Evolutionary conservation across 2,888 invertebrate species (phyloP).

Genomic region (Epirrita christyi): DNA sequence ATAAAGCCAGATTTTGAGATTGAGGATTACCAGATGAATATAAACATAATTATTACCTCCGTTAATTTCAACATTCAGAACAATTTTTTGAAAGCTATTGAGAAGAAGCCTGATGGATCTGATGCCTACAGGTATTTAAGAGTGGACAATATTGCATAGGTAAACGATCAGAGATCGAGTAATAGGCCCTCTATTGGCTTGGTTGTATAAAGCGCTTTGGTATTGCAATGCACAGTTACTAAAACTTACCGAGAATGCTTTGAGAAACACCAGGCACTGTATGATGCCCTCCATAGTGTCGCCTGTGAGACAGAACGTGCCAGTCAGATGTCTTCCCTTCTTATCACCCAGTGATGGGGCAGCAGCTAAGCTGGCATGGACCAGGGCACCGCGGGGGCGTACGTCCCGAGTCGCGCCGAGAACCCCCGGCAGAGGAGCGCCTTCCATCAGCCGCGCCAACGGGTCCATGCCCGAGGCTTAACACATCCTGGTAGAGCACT

Average conservation of each 20-base stretch:
- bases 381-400: slow-evolving; percentile 88
- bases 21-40: too few relatives aligned
- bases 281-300: slow-evolving; percentile 97
- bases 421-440: slow-evolving; percentile 87
- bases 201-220: too few relatives aligned
- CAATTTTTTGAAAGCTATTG: too few relatives aligned
- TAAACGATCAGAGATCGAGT: too few relatives aligned
- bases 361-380: slow-evolving; percentile 91
- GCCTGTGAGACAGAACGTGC: slow-evolving; percentile 95
- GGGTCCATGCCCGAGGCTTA: slow-evolving; percentile 88
- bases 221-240: too few relatives aligned
- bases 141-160: too few relatives aligned
- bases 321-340: slow-evolving; percentile 92
- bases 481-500: slow-evolving; percentile 32
- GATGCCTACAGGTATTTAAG: too few relatives aligned
- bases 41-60: too few relatives aligned
- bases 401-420: slow-evolving; percentile 83
- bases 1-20: too few relatives aligned
- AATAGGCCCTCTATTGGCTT: too few relatives aligned
- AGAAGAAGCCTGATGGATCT: too few relatives aligned
- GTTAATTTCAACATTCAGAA: too few relatives aligned
- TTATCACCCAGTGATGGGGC: slow-evolving; percentile 88
- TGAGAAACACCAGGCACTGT: slow-evolving; percentile 96
- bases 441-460: slow-evolving; percentile 91
- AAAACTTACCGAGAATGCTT: slow-evolving; percentile 95